phyloP scores from a whole-genome alignment of 1,140 invertebrate species.

The Camponotus floridanus region DNA sequence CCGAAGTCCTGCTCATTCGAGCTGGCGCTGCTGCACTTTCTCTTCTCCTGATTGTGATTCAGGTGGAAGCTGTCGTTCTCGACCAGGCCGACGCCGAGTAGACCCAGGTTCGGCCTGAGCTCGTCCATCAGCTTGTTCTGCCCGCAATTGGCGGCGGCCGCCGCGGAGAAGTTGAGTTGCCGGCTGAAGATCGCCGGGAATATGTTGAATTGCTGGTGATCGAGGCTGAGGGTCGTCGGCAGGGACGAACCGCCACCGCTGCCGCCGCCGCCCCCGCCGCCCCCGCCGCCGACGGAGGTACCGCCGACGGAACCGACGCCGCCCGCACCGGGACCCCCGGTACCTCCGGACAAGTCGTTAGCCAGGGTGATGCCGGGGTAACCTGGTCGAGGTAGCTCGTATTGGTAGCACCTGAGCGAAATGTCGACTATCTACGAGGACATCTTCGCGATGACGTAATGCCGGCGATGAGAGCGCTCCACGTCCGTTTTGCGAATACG shows the following conservation, averaged over 20 bases:
- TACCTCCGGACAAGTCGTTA: conserved; percentile 86
- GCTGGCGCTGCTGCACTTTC: conserved; percentile 92
- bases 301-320: conserved; percentile 82
- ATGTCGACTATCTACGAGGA: conserved; percentile 58
- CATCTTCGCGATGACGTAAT: conserved; percentile 41
- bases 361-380: conserved; percentile 86
- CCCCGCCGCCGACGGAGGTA: conserved; percentile 74
- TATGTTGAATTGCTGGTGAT: conserved; percentile 95
- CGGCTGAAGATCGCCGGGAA: conserved; percentile 95
- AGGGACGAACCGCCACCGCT: conserved; percentile 74
- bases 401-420: conserved; percentile 29
- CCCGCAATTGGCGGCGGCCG: conserved; percentile 88
- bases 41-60: conserved; percentile 87
- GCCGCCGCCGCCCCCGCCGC: conserved; percentile 68
- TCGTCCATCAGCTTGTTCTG: conserved; percentile 94
- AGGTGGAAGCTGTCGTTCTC: conserved; percentile 91
- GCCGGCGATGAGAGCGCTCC: conserved; percentile 34
- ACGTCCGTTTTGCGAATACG: conserved; percentile 23
- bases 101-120: conserved; percentile 92
- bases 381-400: conserved; percentile 79
- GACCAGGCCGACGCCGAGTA: conserved; percentile 92
- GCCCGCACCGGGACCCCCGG: conserved; percentile 82
- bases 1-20: conserved; percentile 94
- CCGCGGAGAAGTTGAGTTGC: conserved; percentile 93
- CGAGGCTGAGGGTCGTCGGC: conserved; percentile 86